phyloP scores from a whole-genome alignment of 1,140 invertebrate species.

The Neodiprion pinetum region DNA sequence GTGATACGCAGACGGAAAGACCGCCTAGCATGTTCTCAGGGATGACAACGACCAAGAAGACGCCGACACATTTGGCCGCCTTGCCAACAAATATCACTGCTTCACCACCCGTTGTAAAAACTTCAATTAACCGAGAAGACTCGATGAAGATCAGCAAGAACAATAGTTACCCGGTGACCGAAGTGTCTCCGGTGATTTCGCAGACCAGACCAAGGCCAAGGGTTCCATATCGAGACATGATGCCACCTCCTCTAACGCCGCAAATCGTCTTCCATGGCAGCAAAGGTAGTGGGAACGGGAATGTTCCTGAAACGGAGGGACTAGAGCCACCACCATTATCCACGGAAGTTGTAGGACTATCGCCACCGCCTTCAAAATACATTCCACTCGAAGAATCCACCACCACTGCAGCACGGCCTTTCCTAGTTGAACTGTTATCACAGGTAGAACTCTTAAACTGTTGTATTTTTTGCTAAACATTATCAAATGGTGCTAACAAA shows the following conservation, averaged over 20 bases:
- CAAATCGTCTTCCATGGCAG: not conserved
- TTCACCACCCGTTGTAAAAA: conserved; percentile 25
- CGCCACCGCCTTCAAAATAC: conserved; percentile 53
- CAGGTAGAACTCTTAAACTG: conserved; percentile 36
- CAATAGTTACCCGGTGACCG: conserved; percentile 22
- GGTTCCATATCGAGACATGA: conserved; percentile 52
- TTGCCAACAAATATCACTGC: conserved; percentile 51
- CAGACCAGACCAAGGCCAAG: conserved; percentile 28
- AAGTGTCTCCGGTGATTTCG: not conserved
- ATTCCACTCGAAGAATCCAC: conserved; percentile 50
- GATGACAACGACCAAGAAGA: conserved; percentile 40
- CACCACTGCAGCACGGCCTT: conserved; percentile 43
- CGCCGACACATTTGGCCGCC: conserved; percentile 37
- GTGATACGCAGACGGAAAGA: conserved; percentile 49
- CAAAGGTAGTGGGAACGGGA: conserved; percentile 29
- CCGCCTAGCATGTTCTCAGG: conserved; percentile 41
- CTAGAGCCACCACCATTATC: conserved; percentile 51
- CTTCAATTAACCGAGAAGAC: conserved; percentile 4
- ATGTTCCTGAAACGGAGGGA: conserved; percentile 26
- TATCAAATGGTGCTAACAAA: not conserved
- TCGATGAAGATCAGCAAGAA: conserved; percentile 10
- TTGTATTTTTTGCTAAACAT: not conserved
- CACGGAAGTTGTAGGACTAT: conserved; percentile 52
- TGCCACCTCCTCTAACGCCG: conserved; percentile 46
- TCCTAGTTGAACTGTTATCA: conserved; percentile 54